phyloP scores from a whole-genome alignment of 2,797 vertebrate species.

The Neopelma chrysocephalum region DNA sequence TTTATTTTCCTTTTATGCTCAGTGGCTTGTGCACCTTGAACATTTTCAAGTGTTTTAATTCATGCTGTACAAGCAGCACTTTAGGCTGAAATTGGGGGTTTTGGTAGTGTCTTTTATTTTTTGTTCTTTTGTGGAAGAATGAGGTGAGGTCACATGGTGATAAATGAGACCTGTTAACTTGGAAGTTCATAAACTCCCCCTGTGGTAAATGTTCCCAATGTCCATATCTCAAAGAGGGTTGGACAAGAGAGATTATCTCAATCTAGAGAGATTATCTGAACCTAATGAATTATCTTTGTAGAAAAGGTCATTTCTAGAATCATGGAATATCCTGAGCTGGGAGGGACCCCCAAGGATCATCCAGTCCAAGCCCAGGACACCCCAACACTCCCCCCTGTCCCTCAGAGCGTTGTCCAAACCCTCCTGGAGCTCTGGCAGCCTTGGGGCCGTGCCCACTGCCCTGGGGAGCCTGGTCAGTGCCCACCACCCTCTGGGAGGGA shows the following conservation, averaged over 20 bases:
- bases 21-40: neutral
- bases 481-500: neutral
- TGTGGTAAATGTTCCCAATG: neutral
- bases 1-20: neutral
- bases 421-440: neutral
- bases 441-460: neutral
- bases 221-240: neutral
- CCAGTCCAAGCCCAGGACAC: fast-evolving
- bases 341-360: fast-evolving
- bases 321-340: neutral
- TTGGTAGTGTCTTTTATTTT: neutral
- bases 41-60: neutral
- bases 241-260: neutral
- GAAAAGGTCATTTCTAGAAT: neutral
- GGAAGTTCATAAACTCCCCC: neutral
- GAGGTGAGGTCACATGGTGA: neutral
- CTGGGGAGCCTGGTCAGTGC: neutral
- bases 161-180: neutral
- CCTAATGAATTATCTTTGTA: neutral
- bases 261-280: neutral
- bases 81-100: neutral
- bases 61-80: neutral
- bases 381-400: neutral
- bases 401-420: neutral
- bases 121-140: neutral